Evolutionary conservation across 2,888 invertebrate species (phyloP).

Genomic region (Watsonalla cultraria): DNA sequence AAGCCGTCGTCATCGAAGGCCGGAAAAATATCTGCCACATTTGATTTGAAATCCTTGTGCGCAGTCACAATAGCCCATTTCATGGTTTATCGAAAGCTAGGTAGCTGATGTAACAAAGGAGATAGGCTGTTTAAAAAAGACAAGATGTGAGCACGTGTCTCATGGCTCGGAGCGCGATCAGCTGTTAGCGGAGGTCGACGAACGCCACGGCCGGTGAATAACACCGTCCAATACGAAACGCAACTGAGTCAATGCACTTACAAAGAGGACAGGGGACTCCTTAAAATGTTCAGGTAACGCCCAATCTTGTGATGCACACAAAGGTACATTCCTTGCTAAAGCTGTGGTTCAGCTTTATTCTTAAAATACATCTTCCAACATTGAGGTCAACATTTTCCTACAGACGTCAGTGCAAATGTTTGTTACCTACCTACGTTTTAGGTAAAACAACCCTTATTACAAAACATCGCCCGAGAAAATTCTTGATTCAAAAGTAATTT

Average conservation of each 20-base stretch:
- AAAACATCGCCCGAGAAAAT: too few relatives aligned
- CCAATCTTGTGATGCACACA: slow-evolving; percentile 17
- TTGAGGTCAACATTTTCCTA: background rate
- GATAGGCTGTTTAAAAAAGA: slow-evolving; percentile 2
- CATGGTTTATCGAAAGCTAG: background rate
- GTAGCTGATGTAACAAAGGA: slow-evolving; percentile 12
- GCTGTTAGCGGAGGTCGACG: slow-evolving; percentile 47
- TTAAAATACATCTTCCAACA: background rate
- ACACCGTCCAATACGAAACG: slow-evolving; percentile 37
- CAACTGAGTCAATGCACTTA: slow-evolving; percentile 39
- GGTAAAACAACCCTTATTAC: too few relatives aligned
- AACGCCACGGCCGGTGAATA: slow-evolving; percentile 39
- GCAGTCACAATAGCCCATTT: too few relatives aligned
- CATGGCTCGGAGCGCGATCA: slow-evolving; percentile 31
- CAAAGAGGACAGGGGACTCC: slow-evolving; percentile 24
- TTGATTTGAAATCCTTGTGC: too few relatives aligned
- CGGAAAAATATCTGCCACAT: background rate
- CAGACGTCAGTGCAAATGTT: too few relatives aligned
- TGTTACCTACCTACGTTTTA: too few relatives aligned
- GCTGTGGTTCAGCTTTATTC: slow-evolving; percentile 16
- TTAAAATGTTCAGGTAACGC: slow-evolving; percentile 26
- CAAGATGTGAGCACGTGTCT: slow-evolving; percentile 39
- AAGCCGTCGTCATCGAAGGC: background rate
- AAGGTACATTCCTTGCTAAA: slow-evolving; percentile 19
- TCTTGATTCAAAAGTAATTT: too few relatives aligned